These are phyloP conservation scores for Mormyrus lacerda DNA, from an alignment of 2,113 vertebrate species.

Conservation along the genomic window DNA sequence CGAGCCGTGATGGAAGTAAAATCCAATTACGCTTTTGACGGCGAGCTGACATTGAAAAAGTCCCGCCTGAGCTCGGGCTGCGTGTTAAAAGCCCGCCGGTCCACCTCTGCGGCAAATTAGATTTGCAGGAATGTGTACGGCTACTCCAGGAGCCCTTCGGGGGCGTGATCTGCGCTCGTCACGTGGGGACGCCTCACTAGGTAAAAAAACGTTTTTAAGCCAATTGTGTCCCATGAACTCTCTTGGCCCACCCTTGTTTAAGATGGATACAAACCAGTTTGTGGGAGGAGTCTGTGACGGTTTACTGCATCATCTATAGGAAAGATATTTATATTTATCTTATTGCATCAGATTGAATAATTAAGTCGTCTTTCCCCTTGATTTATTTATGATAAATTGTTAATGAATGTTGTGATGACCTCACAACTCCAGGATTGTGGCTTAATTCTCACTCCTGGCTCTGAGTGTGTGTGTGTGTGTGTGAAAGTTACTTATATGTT, in stretches of 20 bases:
- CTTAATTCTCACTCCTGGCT: not conserved
- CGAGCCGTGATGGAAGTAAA: conserved; percentile 10
- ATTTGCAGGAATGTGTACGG: not conserved
- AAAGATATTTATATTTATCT: not conserved
- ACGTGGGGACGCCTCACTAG: not conserved
- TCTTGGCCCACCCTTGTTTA: not conserved
- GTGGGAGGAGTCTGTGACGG: not conserved
- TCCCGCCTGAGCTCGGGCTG: not conserved
- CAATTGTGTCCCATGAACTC: not conserved
- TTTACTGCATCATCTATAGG: not conserved
- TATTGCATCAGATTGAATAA: not conserved
- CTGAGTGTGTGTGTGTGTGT: not conserved
- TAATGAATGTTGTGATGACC: not conserved
- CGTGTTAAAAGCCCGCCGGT: conserved; percentile 5
- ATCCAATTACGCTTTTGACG: conserved; percentile 26
- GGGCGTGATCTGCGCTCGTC: not conserved
- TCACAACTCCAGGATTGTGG: not conserved
- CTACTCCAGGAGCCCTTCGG: not conserved
- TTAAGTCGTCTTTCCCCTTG: not conserved
- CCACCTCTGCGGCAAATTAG: conserved; percentile 10
- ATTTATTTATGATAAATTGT: not conserved
- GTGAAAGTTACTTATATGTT: not conserved
- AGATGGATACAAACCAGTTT: not conserved
- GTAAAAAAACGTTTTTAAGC: not conserved
- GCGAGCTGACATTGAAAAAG: conserved; percentile 32